Evolutionary conservation across 2,888 invertebrate genomes (phyloP), one percentile per base, ranked within the genome.

Genomic region (Amphipoea lucens): DNA sequence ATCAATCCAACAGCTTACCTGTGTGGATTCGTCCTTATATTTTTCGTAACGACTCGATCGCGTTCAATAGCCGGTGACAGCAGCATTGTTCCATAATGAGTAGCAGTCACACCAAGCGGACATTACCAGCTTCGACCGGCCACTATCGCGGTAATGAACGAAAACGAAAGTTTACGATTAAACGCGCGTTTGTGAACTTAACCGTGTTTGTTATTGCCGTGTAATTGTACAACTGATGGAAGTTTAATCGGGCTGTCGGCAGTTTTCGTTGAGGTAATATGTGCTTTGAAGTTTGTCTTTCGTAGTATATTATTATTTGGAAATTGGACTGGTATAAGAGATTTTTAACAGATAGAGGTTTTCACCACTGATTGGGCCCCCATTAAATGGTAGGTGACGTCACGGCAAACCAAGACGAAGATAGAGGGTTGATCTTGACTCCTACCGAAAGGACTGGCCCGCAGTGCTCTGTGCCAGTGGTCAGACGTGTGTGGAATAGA

Each of bases 41-140:
- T 86, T 82, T 79, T 82, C 79, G n/a, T 79, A 76, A 77, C 69
- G 71, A 74, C 74, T 70, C 71, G 51, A 68, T 76, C 48, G 68
- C n/a, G 74, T 85, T 86, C 82, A 88, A 82, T 87, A 88, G 75
- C 65, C 6, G 57, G 78, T 75, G 83, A 85, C 82, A 78, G 77
- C 67, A 54, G 65, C 76, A 78, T 83, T 89, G 89, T 88, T 85
- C 79, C 69, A 76, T 94, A 94, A 94, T 93, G 94, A 92, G 87
- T 78, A 76, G 72, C 83, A 88, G 94, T 93, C 94, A 94, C 94
- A 94, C 93, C 90, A 94, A 90, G 79, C 88, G 76, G 84, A 90
- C 94, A 91, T 94, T 93, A 93, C 86, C 85, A 83, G 63, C 74
- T 45, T 74, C 77, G 72, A 45, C 78, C 80, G 6, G n/a, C 76